Evolutionary conservation across 2,888 invertebrate genomes (phyloP).

Genomic region (Mythimna impura): DNA sequence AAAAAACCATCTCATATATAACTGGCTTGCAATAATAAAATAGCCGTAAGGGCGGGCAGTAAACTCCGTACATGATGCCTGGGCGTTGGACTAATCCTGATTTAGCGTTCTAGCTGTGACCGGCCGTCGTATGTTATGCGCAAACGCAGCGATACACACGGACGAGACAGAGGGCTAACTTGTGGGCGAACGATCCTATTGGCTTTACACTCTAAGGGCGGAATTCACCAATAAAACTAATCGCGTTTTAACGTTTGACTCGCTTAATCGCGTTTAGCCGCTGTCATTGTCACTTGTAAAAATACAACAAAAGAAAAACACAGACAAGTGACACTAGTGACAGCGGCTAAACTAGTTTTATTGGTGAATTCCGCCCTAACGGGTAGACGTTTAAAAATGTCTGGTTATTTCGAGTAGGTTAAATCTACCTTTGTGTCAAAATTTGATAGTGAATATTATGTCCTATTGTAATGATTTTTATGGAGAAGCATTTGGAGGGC

Average conservation of each 20-base stretch:
- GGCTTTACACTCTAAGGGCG: not conserved
- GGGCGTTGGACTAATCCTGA: constrained; percentile 87
- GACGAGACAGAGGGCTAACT: constrained; percentile 42
- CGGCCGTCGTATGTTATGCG: constrained; percentile 81
- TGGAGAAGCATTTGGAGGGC: not conserved
- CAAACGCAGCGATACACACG: constrained; percentile 75
- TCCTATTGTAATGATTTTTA: constrained; percentile 17
- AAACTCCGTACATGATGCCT: constrained; percentile 84
- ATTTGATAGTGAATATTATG: constrained; percentile 1
- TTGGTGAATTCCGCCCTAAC: too few species aligned
- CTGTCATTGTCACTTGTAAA: too few species aligned
- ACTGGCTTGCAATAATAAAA: constrained; percentile 81
- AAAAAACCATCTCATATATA: constrained; percentile 71
- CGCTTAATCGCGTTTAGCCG: too few species aligned
- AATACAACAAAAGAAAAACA: too few species aligned
- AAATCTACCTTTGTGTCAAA: not conserved
- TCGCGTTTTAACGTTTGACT: too few species aligned
- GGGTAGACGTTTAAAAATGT: too few species aligned
- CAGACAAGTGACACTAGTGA: too few species aligned
- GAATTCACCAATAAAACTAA: too few species aligned
- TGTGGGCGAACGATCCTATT: constrained; percentile 54
- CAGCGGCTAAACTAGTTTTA: too few species aligned
- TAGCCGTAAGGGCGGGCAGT: constrained; percentile 80
- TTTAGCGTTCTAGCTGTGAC: constrained; percentile 83
- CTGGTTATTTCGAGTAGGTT: constrained; percentile 5